These are phyloP conservation scores for Lasioglossum pauxillum DNA, from an alignment of 2,888 invertebrate species.

Conservation along the genomic window DNA sequence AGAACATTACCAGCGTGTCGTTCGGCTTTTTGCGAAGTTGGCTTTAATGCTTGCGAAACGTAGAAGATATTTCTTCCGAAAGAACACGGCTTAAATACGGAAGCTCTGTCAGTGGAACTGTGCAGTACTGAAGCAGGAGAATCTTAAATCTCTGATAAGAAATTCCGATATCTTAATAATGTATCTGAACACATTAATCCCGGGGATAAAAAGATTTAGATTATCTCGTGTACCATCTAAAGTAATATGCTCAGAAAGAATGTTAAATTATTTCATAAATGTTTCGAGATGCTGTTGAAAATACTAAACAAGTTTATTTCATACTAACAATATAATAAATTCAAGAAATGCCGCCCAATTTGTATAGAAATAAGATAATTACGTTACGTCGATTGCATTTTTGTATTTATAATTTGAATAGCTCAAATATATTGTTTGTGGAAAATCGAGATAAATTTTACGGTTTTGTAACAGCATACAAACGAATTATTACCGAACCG, in stretches of 20 bases:
- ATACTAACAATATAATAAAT: not conserved
- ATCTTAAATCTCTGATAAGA: not conserved
- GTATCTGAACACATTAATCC: not conserved
- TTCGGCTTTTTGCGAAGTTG: not conserved
- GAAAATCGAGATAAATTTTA: not conserved
- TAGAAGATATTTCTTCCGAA: not conserved
- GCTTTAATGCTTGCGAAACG: not conserved
- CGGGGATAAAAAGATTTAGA: not conserved
- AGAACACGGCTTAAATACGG: not conserved
- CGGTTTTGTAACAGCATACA: not conserved
- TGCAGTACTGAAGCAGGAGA: not conserved
- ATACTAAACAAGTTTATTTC: not conserved
- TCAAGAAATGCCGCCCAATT: not conserved
- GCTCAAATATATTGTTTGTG: not conserved
- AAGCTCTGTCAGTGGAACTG: not conserved
- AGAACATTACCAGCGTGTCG: not conserved
- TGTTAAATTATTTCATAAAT: not conserved
- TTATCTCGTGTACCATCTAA: not conserved
- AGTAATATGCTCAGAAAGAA: not conserved
- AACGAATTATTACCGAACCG: not conserved
- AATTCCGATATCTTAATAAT: conserved; percentile 8
- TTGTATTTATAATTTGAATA: not conserved
- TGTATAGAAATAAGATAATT: not conserved
- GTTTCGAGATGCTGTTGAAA: not conserved
- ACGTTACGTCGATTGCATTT: not conserved